phyloP scores from a whole-genome alignment of 2,113 vertebrate genomes.

The Tauraco erythrolophus region DNA sequence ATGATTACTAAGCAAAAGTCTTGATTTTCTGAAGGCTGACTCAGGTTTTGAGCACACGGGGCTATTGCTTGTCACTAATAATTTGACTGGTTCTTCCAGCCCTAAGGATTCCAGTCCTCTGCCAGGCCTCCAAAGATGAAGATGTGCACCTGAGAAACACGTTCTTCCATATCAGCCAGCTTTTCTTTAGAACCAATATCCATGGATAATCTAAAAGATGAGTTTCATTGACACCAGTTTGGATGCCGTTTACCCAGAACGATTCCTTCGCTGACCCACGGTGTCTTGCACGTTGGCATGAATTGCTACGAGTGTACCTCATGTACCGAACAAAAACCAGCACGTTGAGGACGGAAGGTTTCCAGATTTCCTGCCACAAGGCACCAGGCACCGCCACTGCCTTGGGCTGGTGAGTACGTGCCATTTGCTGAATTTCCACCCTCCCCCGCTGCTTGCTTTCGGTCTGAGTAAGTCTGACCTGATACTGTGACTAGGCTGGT shows the following conservation, averaged over 20 bases:
- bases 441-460: neutral
- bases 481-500: neutral
- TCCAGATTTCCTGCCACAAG: neutral
- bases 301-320: neutral
- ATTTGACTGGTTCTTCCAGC: neutral
- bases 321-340: neutral
- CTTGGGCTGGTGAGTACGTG: neutral
- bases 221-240: neutral
- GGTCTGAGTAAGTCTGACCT: neutral
- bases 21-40: neutral
- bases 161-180: neutral
- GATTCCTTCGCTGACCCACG: rapidly evolving
- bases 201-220: rapidly evolving
- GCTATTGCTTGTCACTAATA: neutral
- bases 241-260: neutral
- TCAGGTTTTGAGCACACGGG: neutral
- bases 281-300: rapidly evolving
- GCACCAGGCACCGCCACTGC: rapidly evolving
- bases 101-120: neutral
- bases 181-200: neutral
- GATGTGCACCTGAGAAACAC: neutral
- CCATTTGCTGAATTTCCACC: neutral
- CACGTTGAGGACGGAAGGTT: neutral
- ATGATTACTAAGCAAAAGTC: neutral
- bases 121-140: neutral